These are phyloP conservation scores for Ypsolopha scabrella DNA, from an alignment of 2,888 invertebrate genomes.

Conservation along the genomic window DNA sequence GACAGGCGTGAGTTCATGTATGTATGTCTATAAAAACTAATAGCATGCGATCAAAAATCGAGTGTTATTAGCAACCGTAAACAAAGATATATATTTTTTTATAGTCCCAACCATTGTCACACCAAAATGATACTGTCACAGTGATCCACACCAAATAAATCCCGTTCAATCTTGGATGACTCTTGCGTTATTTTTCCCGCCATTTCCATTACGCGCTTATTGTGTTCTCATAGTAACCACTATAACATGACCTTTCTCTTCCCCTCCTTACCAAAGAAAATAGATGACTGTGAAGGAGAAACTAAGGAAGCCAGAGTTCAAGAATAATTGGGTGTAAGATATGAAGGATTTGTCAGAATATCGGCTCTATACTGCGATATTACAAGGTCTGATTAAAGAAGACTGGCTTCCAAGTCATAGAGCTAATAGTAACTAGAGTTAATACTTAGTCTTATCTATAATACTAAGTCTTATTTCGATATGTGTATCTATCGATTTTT, in stretches of 20 bases:
- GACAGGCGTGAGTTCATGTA: too few relatives aligned
- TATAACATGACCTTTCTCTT: background rate
- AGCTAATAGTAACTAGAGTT: background rate
- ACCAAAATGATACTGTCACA: too few relatives aligned
- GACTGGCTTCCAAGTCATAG: background rate
- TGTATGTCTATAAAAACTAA: too few relatives aligned
- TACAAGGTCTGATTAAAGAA: slow-evolving; percentile 1
- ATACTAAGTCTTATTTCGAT: too few relatives aligned
- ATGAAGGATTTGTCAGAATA: background rate
- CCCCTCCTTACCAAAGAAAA: background rate
- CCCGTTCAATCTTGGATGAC: background rate
- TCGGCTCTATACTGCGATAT: background rate
- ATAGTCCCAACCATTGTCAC: too few relatives aligned
- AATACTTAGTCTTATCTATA: too few relatives aligned
- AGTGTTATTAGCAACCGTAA: too few relatives aligned
- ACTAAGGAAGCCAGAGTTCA: background rate
- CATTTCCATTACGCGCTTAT: slow-evolving; percentile 3
- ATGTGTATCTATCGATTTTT: too few relatives aligned
- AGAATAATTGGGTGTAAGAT: background rate
- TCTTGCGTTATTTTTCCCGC: background rate
- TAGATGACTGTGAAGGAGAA: background rate
- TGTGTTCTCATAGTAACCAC: background rate
- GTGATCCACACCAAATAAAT: background rate
- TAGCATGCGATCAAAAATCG: too few relatives aligned
- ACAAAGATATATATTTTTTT: too few relatives aligned